These are phyloP conservation scores for Dioctria rufipes DNA, from an alignment of 2,888 invertebrate genomes.

Conservation along the genomic window DNA sequence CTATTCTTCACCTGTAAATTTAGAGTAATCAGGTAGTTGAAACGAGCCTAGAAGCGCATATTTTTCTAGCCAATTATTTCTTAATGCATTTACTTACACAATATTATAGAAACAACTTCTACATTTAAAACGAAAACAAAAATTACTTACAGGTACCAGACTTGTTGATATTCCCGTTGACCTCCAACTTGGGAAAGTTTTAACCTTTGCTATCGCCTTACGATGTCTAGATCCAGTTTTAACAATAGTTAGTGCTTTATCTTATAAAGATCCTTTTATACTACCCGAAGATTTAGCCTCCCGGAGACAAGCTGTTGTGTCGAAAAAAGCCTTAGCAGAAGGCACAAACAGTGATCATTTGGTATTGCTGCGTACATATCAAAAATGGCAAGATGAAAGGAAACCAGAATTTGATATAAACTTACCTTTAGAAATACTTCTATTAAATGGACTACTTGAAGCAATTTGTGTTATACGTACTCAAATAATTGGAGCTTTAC, in stretches of 20 bases:
- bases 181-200: conserved; percentile 90
- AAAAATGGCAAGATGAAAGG: conserved; percentile 78
- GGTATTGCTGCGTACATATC: conserved; percentile 85
- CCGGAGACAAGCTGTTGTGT: conserved; percentile 13
- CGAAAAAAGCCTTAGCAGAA: conserved; percentile 80
- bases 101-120: no score
- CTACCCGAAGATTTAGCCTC: conserved; percentile 77
- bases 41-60: no score
- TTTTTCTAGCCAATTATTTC: no score
- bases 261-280: conserved; percentile 81
- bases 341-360: conserved; percentile 91
- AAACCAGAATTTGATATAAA: conserved; percentile 80
- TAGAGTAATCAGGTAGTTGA: no score
- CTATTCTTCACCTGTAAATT: no score
- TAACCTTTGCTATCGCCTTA: conserved; percentile 89
- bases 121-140: no score
- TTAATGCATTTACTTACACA: no score
- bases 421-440: conserved; percentile 73
- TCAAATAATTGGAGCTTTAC: conserved; percentile 86
- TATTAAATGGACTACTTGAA: conserved; percentile 89
- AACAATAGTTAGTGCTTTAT: conserved; percentile 88
- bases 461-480: conserved; percentile 88
- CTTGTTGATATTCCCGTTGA: conserved; percentile 92
- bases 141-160: conserved; percentile 73
- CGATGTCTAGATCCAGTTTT: conserved; percentile 94